These are phyloP conservation scores for Falco berigora DNA, from an alignment of 2,797 vertebrate genomes.

Conservation along the genomic window DNA sequence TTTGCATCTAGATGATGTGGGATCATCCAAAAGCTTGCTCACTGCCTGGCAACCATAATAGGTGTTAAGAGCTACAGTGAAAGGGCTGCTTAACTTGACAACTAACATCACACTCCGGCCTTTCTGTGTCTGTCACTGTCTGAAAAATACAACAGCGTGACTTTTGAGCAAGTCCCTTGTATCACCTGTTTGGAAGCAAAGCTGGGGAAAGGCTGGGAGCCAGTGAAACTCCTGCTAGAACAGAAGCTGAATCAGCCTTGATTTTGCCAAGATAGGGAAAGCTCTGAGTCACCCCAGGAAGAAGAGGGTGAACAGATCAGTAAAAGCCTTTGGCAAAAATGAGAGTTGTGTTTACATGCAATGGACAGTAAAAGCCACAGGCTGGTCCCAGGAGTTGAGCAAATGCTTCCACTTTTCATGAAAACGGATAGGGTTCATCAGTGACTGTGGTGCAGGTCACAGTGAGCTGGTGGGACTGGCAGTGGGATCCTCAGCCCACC, in stretches of 20 bases:
- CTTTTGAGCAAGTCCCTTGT: neutral
- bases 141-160: neutral
- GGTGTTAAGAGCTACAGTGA: neutral
- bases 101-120: neutral
- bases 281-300: neutral
- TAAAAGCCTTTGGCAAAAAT: neutral
- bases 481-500: neutral
- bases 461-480: neutral
- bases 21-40: neutral
- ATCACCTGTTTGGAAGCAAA: neutral
- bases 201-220: neutral
- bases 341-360: neutral
- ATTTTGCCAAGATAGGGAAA: neutral
- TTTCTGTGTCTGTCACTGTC: neutral
- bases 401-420: neutral
- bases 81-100: conserved; percentile 11
- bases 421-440: fast-evolving
- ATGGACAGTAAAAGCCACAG: neutral
- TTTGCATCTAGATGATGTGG: neutral
- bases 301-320: neutral
- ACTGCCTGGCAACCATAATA: neutral
- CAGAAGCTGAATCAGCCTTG: neutral
- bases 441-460: neutral
- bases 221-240: neutral
- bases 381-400: neutral